Base-by-base conservation (phyloP, 2,113 vertebrate species). In the Accipiter cooperii region DNA sequence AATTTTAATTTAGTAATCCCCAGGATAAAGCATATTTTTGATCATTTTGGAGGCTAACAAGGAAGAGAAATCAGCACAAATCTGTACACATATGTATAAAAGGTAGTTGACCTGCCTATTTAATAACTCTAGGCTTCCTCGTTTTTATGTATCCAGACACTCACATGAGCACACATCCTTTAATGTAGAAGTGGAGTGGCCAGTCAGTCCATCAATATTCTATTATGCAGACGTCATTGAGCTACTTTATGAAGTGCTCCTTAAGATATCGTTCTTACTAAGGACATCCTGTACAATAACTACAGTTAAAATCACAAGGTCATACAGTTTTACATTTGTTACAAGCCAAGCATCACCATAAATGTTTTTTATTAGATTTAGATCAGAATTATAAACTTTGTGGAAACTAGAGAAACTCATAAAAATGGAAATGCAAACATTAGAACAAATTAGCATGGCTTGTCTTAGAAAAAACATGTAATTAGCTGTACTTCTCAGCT, bases 391-490 rank as follows among this genome's bases (percentile, higher is more conserved):
- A 20, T 36, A 76, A 84, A 93, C 47, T 86, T 89, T 15, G 6
- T 51, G 69, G 55, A 87, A 87, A 60, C 29, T 17, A 57, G 42
- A 85, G 65, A 92, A 94, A 26, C 68, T 81, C 83, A 90, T 96
- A 84, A 68, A 83, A 96, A 93, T 85, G 69, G 68, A 84, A 94
- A 92, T 85, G 11, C 22, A 96, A 44, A 47, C 65, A 84, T 94
- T 91, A 54, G 36, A 75, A 84, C 11, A 85, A 96, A 97, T 96
- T 74, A 89, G 11, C 51, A 51, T 87, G 65, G 15, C 25, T 95
- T 96, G 66, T 81, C 81, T 94, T 68, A 91, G 82, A 87, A 96
- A 96, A 94, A 91, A 42, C 65, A 89, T 74, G 2, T 63, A 96
- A 82, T 95, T 83, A 84, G 18, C 34, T 51, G 19, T 18, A 54